Evolutionary conservation across 2,113 vertebrate genomes (phyloP), one percentile per base, ranked within the genome.

Genomic region (Phocoena sinus): DNA sequence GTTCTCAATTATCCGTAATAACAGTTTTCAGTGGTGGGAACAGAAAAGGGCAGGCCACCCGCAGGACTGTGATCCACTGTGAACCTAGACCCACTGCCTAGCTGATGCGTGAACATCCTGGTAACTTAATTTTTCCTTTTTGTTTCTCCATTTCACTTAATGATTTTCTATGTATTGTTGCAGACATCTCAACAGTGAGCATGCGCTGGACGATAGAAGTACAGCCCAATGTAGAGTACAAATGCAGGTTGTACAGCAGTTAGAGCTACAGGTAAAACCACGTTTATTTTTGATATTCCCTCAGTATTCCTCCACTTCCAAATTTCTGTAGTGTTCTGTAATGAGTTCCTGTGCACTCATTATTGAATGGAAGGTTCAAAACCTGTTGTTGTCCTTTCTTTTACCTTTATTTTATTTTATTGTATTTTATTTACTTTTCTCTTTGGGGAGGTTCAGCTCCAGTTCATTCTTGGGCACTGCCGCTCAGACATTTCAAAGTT

Each of bases 181-280:
- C 99, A 99, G 99, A 99, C 99, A 99, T 99, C 99, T 99, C 98
- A 99, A 99, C 99, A 99, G 99, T 97, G 99, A 99, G 99, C 99
- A 99, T 98, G 99, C 99, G 98, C 99, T 99, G 99, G 99, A 99
- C 98, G 99, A 99, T 99, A 99, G 99, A 99, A 99, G 99, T 99
- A 99, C 99, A 96, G 99, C 99, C 98, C 99, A 99, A 99, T 99
- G 99, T 99, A 99, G 99, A 99, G 99, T 99, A 98, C 99, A 99
- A 98, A 99, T 99, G 99, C 99, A 99, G 99, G 99, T 99, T 98
- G 99, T 99, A 94, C 99, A 99, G 98, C 99, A 99, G 99, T 99
- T 99, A 99, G 99, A 99, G 98, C 99, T 99, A 98, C 99, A 99
- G 99, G 99, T 99, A 99, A 99, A 98, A 58, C 98, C 98, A 95